Percentiles rank a stretch among this genome's conserved stretches.
Evolutionary conservation across 2,113 vertebrate species (phyloP).

Genomic region (Planiliza haematocheilus): DNA sequence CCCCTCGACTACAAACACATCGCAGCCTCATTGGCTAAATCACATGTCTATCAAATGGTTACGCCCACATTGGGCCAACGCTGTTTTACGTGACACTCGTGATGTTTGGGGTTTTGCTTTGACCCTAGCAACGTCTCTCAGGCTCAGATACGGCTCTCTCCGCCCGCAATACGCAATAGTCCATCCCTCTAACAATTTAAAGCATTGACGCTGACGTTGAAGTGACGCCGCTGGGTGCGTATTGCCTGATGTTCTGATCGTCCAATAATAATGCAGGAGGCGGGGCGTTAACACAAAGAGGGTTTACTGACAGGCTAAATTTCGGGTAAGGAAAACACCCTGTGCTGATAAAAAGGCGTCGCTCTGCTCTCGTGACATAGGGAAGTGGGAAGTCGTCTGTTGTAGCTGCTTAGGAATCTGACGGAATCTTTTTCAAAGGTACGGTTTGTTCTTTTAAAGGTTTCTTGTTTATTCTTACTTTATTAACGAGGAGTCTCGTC

Average conservation of each 20-base stretch:
- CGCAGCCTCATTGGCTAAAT: slow-evolving; percentile 53
- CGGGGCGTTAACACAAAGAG: background rate
- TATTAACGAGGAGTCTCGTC: rapidly evolving
- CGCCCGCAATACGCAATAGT: no score
- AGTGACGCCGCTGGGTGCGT: background rate
- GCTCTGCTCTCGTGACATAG: slow-evolving; percentile 49
- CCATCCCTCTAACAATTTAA: rapidly evolving
- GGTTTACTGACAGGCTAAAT: slow-evolving; percentile 14
- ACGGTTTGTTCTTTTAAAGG: background rate
- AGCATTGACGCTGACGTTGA: rapidly evolving
- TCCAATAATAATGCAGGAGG: background rate
- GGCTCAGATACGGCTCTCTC: background rate
- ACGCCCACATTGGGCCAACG: background rate
- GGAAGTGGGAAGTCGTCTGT: background rate
- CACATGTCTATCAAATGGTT: background rate
- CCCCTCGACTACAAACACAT: rapidly evolving
- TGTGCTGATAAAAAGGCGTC: background rate
- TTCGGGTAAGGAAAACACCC: rapidly evolving
- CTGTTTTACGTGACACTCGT: slow-evolving; percentile 5
- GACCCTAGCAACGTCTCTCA: background rate
- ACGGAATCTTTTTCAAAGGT: background rate
- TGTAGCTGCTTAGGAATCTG: rapidly evolving
- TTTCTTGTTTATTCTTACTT: background rate
- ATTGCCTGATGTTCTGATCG: background rate
- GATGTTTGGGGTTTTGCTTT: rapidly evolving